Evolutionary conservation across 2,888 invertebrate species (phyloP), one percentile per base, ranked within the genome.

Genomic region (Schizotus pectinicornis): DNA sequence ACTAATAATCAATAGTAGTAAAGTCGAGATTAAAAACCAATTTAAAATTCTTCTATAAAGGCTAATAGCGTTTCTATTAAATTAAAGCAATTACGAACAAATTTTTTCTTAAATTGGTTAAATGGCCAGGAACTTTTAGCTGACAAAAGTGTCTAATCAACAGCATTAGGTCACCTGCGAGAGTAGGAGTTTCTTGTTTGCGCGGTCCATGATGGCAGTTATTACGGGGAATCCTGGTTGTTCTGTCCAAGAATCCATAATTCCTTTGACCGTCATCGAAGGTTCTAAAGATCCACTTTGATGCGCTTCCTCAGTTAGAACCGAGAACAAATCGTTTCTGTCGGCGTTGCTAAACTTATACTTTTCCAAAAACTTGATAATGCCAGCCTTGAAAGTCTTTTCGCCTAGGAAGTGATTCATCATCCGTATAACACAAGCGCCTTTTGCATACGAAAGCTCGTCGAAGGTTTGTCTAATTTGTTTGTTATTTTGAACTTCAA

Each of bases 341-440:
- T 86, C 83, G 0, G 89, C 88, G 69, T 86, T 88, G 3, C 77
- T 76, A 68, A 85, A 89, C 56, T 82, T 78, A 65, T 82, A 83
- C 6, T 74, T 76, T 13, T 79, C 77, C 32, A 88, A 73, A 66
- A 84, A 83, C 59, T 82, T 81, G 30, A 79, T 81, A 1, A 86
- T 74, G 3, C 85, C 85, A 7, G 75, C 70, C 48, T 81, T 81
- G 73, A 87, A 86, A 0, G 82, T 82, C 14, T 79, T 79, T 65
- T 87, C 85, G 0, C 90, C 90, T 7, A 91, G 80, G 70, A 88
- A 86, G 61, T 87, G 83, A 65, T 85, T 83, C 80, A 91, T 84
- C 91, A 91, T 91, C 61, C 88, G 80, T 56, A 91, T 83, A 1
- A 92, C 78, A 5, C 88, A 85, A 0, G 90, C 87, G 35, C 90